Conservation (phyloP, 2,113 vertebrate species). For the Lophochroa leadbeateri region DNA sequence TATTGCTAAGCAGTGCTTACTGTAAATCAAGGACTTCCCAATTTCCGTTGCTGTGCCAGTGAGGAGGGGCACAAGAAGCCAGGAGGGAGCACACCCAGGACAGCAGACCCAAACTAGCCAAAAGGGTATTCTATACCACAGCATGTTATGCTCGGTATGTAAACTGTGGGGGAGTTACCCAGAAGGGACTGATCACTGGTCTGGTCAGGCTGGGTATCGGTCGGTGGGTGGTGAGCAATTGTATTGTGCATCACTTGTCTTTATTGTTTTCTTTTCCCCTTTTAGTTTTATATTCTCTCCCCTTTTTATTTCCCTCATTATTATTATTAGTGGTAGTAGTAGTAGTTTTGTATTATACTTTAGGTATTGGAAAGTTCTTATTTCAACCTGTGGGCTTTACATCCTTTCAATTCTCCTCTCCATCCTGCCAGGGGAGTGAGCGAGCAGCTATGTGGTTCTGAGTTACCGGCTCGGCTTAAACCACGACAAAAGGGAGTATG, state of each 20-base stretch:
- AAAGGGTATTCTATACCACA: too few species aligned
- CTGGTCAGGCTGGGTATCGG: neutral
- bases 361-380: neutral
- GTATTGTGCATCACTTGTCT: neutral
- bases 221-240: neutral
- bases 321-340: neutral
- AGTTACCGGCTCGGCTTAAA: neutral
- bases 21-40: too few species aligned
- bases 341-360: neutral
- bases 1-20: too few species aligned
- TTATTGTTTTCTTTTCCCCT: neutral
- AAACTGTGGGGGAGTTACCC: too few species aligned
- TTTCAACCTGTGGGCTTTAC: neutral
- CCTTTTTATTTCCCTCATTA: neutral
- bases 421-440: neutral
- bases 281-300: neutral
- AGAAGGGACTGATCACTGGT: too few species aligned
- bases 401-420: neutral
- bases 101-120: too few species aligned
- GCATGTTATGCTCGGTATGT: too few species aligned
- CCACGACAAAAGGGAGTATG: neutral
- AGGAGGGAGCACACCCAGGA: too few species aligned
- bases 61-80: too few species aligned
- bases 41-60: too few species aligned
- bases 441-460: neutral